Conservation (phyloP, 2,797 vertebrate species). For the Myioborus melanocephalus region DNA sequence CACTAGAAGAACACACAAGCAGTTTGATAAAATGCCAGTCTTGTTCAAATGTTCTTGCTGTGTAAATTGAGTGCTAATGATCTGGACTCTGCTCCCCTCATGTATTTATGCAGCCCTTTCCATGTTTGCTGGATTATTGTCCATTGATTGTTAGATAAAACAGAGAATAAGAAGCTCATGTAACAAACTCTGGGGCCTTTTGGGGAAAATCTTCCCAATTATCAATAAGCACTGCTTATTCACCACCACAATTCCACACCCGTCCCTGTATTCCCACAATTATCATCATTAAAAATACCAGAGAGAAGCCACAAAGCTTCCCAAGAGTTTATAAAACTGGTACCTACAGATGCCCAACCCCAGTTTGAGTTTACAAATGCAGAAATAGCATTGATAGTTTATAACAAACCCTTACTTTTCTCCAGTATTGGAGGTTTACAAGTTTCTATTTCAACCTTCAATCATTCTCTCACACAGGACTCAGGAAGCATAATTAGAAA, state of each 20-base stretch:
- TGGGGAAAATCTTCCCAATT: neutral
- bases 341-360: neutral
- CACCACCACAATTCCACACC: neutral
- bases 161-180: neutral
- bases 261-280: neutral
- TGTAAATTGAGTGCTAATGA: conserved; percentile 26
- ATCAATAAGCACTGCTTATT: neutral
- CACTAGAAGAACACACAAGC: neutral
- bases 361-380: neutral
- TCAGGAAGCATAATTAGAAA: neutral
- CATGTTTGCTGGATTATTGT: conserved; percentile 4
- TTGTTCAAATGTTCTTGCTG: neutral
- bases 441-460: neutral
- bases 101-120: neutral
- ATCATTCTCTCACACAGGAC: neutral
- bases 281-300: neutral
- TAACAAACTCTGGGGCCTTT: neutral
- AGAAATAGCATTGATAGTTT: neutral
- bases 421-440: neutral
- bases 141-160: neutral
- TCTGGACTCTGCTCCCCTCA: neutral
- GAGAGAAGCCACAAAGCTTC: neutral
- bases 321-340: neutral
- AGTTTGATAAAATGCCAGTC: conserved; percentile 9
- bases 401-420: neutral